These are phyloP conservation scores for Eucriotettix oculatus DNA, from an alignment of 2,888 invertebrate species.

Conservation along the genomic window DNA sequence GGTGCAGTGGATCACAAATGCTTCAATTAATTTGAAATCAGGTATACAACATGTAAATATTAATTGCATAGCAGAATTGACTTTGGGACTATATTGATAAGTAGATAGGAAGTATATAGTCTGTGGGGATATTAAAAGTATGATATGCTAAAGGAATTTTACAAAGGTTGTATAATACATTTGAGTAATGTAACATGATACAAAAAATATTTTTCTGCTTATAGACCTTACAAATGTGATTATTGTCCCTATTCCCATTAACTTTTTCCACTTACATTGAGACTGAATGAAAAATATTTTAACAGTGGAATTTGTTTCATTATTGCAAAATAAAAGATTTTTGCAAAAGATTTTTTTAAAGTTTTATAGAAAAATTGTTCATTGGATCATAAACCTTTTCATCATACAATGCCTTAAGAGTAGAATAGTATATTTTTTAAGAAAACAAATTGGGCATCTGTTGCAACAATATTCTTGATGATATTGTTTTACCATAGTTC, in stretches of 20 bases:
- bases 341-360: too few relatives aligned
- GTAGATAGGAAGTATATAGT: too few relatives aligned
- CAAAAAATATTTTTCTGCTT: background rate
- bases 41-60: too few relatives aligned
- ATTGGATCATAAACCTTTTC: too few relatives aligned
- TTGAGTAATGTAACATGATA: background rate
- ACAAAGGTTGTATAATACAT: background rate
- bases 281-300: background rate
- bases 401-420: too few relatives aligned
- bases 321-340: too few relatives aligned
- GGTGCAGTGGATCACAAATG: background rate
- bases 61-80: too few relatives aligned
- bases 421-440: background rate
- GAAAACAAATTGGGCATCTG: background rate
- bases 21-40: too few relatives aligned
- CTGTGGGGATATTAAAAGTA: background rate
- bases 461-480: too few relatives aligned
- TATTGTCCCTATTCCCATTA: background rate
- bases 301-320: background rate
- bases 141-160: background rate
- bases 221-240: background rate
- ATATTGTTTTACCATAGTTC: too few relatives aligned
- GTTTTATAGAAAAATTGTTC: background rate
- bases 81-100: too few relatives aligned
- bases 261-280: background rate